Base-by-base conservation (phyloP, 2,888 invertebrate genomes). In the Hydrotaea cyrtoneurina region DNA sequence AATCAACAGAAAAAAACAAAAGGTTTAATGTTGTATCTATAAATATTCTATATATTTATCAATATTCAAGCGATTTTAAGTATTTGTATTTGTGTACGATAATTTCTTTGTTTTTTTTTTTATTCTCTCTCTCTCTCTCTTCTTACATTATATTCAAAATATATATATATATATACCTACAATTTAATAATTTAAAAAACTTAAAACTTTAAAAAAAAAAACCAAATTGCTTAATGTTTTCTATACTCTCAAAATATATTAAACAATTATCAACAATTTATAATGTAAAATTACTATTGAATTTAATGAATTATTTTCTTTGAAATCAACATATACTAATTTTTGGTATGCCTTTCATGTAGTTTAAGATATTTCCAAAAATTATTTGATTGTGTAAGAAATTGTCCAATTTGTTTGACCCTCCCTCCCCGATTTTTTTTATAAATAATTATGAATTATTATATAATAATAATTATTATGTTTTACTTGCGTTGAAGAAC, bases 71-170 rank as follows among this genome's bases (percentile, higher is more conserved):
- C 7, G 26, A 59, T 69, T 69, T 43, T 57, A 74, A 43, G 74
- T 74, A 74, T 59, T 74, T 74, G 46, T 59, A 62, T 74, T 69
- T 69, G 69, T 69, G 69, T 69, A 69, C 43, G 21, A 82, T 69
- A 46, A 59, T 57, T 73, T 75, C 50, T 62, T 76, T 31, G 31
- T 31, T 80, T 74, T 69, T 43, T 69, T 75, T 77, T n/a, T n/a
- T n/a, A n/a, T n/a, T n/a, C n/a, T n/a, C 64, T 80, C 55, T 64
- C 72, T 62, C 72, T 80, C 39, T 75, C 71, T 71, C 69, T 78
- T 74, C 73, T 80, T 74, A 43, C n/a, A 43, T 71, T 78, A 72
- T 59, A 66, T 62, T 62, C 62, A 62, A 23, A 46, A 43, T 23
- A 69, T 66, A 17, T 66, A 66, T 23, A 19, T 43, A 43, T 21